A percentile compares a stretch with the other conserved stretches of the same genome.
These are phyloP conservation scores for Mustela lutreola DNA, from an alignment of 2,113 vertebrate species.

Conservation along the genomic window DNA sequence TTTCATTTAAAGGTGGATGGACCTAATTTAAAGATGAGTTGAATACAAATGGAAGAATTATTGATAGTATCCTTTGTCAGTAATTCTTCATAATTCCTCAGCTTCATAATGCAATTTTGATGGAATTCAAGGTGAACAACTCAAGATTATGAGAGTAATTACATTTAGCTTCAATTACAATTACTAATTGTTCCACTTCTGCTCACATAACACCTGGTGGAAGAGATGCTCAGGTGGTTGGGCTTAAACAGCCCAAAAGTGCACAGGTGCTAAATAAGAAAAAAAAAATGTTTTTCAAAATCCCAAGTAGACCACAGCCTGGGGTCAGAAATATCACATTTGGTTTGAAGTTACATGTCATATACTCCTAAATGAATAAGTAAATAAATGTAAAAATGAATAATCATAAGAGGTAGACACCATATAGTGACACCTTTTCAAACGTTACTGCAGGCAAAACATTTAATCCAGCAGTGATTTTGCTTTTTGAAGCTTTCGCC, in stretches of 20 bases:
- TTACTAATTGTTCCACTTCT: neutral
- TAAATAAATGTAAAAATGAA: neutral
- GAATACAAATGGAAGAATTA: constrained; percentile 11
- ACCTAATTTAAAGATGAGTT: neutral
- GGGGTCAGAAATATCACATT: neutral
- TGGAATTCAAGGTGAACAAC: neutral
- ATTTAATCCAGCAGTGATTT: neutral
- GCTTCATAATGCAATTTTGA: neutral
- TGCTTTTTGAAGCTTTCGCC: neutral
- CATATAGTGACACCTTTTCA: neutral
- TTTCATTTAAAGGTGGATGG: constrained; percentile 10
- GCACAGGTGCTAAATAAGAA: neutral
- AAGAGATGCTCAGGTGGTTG: neutral
- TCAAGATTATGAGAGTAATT: neutral
- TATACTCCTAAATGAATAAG: neutral
- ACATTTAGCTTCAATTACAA: neutral
- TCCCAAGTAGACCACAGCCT: neutral
- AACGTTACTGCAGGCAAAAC: neutral
- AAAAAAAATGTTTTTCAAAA: neutral
- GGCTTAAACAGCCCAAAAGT: neutral
- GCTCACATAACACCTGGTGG: neutral
- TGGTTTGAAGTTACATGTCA: neutral
- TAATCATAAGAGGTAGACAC: neutral
- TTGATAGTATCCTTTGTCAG: neutral
- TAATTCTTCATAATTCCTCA: constrained; percentile 5